These are phyloP conservation scores for Linnaemya vulpina DNA, from an alignment of 2,888 invertebrate genomes.

Conservation along the genomic window DNA sequence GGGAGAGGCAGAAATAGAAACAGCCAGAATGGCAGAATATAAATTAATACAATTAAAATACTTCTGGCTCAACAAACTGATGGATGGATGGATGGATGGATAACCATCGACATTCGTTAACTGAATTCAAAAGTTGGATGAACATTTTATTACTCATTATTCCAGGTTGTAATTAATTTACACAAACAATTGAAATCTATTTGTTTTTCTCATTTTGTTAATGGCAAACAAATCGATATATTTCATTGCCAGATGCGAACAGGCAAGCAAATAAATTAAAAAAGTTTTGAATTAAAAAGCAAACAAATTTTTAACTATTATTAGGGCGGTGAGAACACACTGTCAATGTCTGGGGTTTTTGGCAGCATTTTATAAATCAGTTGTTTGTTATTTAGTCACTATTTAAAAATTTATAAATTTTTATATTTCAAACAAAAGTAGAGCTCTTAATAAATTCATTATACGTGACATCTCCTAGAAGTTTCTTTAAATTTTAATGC, in stretches of 20 bases:
- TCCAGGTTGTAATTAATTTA: not conserved
- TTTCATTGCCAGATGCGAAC: too few relatives aligned
- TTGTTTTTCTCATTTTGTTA: not conserved
- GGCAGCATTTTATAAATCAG: too few relatives aligned
- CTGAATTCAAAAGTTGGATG: slow-evolving; percentile 54
- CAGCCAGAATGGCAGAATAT: not conserved
- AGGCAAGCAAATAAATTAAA: not conserved
- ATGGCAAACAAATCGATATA: not conserved
- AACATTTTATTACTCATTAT: slow-evolving; percentile 3
- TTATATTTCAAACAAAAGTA: too few relatives aligned
- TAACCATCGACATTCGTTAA: slow-evolving; percentile 61
- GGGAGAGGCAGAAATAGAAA: not conserved
- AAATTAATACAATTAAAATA: slow-evolving; percentile 21
- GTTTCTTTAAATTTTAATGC: too few relatives aligned
- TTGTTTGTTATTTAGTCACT: too few relatives aligned
- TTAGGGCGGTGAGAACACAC: not conserved
- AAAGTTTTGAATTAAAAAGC: not conserved
- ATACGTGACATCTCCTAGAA: too few relatives aligned
- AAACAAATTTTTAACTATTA: not conserved
- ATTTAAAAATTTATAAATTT: too few relatives aligned
- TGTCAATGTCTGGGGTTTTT: too few relatives aligned
- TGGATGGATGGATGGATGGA: slow-evolving; percentile 34
- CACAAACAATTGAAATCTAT: not conserved
- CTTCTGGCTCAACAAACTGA: slow-evolving; percentile 23
- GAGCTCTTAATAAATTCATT: too few relatives aligned